These are phyloP conservation scores for Ursus arctos DNA, from an alignment of 2,113 vertebrate genomes.

Conservation along the genomic window DNA sequence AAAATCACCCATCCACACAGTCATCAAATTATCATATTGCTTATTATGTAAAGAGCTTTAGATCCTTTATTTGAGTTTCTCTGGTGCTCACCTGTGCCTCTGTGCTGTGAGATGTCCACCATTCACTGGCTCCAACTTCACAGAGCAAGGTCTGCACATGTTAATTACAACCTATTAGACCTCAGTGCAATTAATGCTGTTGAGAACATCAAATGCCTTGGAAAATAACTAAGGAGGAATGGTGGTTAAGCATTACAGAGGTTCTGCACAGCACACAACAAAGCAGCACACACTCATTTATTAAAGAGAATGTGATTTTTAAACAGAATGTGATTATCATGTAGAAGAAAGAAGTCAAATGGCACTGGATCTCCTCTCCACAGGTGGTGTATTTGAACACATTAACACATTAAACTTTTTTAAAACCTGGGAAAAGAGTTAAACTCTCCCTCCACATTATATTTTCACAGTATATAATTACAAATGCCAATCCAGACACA, in stretches of 20 bases:
- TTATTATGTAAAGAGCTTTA: constrained; percentile 64
- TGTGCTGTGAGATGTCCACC: constrained; percentile 66
- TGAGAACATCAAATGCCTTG: constrained; percentile 80
- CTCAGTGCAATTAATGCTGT: constrained; percentile 70
- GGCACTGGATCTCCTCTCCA: constrained; percentile 62
- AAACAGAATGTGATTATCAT: constrained; percentile 68
- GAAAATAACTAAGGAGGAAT: constrained; percentile 82
- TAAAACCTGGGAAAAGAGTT: constrained; percentile 47
- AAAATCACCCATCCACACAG: constrained; percentile 63
- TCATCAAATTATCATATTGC: constrained; percentile 52
- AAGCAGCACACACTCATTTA: not conserved
- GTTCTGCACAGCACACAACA: constrained; percentile 57
- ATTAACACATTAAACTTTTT: constrained; percentile 29
- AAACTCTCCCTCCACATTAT: constrained; percentile 17
- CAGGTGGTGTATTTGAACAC: constrained; percentile 59
- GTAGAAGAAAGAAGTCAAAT: constrained; percentile 73
- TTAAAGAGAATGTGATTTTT: constrained; percentile 67
- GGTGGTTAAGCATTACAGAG: constrained; percentile 54
- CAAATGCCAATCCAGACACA: constrained; percentile 59
- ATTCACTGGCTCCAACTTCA: constrained; percentile 66
- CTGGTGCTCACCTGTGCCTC: constrained; percentile 52
- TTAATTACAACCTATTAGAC: constrained; percentile 82
- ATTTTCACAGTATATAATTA: constrained; percentile 70
- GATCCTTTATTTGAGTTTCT: constrained; percentile 67
- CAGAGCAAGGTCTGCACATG: constrained; percentile 77